Percentiles rank a stretch among this genome's conserved stretches.
phyloP scores from a whole-genome alignment of 37 sponge, comb jelly and placozoan genomes.

The Trichoplax adhaerens region DNA sequence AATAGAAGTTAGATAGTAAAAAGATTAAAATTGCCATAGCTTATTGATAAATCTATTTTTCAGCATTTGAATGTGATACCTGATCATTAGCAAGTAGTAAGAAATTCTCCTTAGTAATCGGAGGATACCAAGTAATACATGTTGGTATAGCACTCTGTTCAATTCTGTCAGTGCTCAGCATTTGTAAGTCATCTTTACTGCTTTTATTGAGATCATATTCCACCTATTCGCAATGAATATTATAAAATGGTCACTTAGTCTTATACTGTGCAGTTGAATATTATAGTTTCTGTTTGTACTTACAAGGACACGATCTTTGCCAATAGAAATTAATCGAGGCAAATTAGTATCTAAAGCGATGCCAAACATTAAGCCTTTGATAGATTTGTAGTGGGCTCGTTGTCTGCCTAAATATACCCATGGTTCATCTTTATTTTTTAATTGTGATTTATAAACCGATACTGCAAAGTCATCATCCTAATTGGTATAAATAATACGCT shows the following conservation, averaged over 20 bases:
- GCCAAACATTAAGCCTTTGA: slow-evolving; percentile 65
- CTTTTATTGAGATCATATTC: slow-evolving; percentile 77
- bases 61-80: slow-evolving; percentile 10
- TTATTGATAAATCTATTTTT: neutral
- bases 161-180: slow-evolving; percentile 52
- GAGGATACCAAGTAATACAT: slow-evolving; percentile 71
- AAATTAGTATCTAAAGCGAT: slow-evolving; percentile 28
- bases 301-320: slow-evolving; percentile 58
- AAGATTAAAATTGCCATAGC: neutral
- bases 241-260: no score
- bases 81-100: slow-evolving; percentile 64
- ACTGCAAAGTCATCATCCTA: no score
- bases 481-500: no score
- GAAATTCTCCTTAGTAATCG: slow-evolving; percentile 85
- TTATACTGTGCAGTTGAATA: no score
- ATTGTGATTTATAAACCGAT: no score
- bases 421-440: neutral
- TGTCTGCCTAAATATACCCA: slow-evolving; percentile 69
- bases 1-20: neutral
- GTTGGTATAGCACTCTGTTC: slow-evolving; percentile 88
- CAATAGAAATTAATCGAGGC: slow-evolving; percentile 67
- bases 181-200: slow-evolving; percentile 44
- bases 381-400: slow-evolving; percentile 71
- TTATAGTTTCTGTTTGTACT: neutral
- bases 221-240: slow-evolving; percentile 23